Percentiles rank a stretch among this genome's conserved stretches.
Evolutionary conservation across 2,113 vertebrate genomes (phyloP).

Genomic region (Parotia lawesii): DNA sequence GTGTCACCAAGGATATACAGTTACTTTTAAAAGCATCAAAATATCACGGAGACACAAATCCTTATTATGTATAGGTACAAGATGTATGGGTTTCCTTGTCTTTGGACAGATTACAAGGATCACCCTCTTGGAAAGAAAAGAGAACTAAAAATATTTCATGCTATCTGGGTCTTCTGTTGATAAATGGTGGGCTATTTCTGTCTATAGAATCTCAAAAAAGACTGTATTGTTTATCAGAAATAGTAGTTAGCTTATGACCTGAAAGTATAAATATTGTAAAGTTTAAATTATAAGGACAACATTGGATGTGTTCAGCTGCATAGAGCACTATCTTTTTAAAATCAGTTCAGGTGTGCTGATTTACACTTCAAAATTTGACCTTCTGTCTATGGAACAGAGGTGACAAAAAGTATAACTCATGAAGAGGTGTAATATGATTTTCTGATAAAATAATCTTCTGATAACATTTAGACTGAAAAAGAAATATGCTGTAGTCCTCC

Average conservation of each 20-base stretch:
- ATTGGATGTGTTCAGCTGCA: not conserved
- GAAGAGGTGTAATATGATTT: not conserved
- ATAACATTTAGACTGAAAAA: not conserved
- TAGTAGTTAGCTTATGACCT: not conserved
- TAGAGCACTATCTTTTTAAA: not conserved
- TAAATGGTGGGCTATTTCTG: not conserved
- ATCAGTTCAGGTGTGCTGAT: not conserved
- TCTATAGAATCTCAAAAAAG: not conserved
- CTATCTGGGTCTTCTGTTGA: not conserved
- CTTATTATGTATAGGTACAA: not conserved
- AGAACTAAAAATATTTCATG: not conserved
- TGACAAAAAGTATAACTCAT: not conserved
- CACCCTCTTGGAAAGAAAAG: not conserved
- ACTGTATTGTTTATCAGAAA: not conserved
- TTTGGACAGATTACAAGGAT: not conserved
- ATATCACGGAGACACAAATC: not conserved
- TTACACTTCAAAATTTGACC: not conserved
- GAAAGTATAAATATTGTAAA: not conserved
- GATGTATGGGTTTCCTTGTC: not conserved
- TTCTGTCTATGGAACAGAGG: not conserved
- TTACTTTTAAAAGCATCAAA: not conserved
- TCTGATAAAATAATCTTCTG: slow-evolving; percentile 2
- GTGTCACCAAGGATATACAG: not conserved
- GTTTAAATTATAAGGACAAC: not conserved
- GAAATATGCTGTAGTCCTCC: not conserved